Percentiles rank a stretch among this genome's conserved stretches.
Conservation (phyloP, 64 coral and sea anemone species). For the Pachyseris speciosa region DNA sequence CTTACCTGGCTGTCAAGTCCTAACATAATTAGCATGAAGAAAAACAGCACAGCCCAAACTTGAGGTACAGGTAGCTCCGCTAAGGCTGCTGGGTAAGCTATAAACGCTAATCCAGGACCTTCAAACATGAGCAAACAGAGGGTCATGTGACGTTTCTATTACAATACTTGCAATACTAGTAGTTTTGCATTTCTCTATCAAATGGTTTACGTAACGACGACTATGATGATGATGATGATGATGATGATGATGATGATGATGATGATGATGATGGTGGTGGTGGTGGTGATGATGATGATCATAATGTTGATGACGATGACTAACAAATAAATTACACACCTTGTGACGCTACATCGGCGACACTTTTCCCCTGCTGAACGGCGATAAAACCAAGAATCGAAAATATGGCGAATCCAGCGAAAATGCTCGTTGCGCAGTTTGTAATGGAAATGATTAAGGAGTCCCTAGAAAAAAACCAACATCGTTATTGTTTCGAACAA, state of each 20-base stretch:
- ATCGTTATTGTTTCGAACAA: background rate
- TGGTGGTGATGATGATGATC: too few species aligned
- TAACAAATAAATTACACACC: conserved; percentile 43
- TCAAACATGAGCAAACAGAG: background rate
- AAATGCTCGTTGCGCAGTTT: conserved; percentile 67
- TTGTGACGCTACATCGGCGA: conserved; percentile 67
- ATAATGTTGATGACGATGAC: too few species aligned
- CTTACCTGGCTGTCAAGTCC: conserved; percentile 51
- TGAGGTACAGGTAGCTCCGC: conserved; percentile 46
- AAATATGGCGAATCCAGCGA: conserved; percentile 81
- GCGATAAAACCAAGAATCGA: conserved; percentile 79
- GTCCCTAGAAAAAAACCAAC: conserved; percentile 46
- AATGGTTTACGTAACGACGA: too few species aligned
- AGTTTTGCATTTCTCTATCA: too few species aligned
- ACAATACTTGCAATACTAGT: too few species aligned
- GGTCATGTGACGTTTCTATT: too few species aligned
- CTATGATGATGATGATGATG: too few species aligned
- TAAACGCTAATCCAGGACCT: conserved; percentile 47
- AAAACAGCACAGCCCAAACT: conserved; percentile 18
- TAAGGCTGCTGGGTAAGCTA: conserved; percentile 36
- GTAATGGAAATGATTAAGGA: conserved; percentile 62
- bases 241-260: too few species aligned
- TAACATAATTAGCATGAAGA: conserved; percentile 55
- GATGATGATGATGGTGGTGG: too few species aligned
- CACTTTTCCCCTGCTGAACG: conserved; percentile 59